Conservation (phyloP, 2,113 vertebrate genomes). For the Echinops telfairi region DNA sequence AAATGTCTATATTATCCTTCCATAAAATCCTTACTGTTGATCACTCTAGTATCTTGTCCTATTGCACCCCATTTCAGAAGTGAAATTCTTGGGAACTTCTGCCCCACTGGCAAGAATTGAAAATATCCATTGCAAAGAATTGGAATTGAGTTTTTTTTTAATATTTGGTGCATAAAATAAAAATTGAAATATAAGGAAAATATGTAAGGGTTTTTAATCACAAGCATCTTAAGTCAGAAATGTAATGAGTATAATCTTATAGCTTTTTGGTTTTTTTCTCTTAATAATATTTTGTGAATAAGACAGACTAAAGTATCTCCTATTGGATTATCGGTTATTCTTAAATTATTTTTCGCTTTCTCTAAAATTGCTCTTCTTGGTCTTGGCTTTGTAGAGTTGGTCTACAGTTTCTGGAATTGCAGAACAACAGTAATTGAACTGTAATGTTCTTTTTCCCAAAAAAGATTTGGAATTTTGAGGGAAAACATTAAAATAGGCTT, state of each 20-base stretch:
- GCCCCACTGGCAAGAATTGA: slow-evolving; percentile 67
- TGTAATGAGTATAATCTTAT: slow-evolving; percentile 3
- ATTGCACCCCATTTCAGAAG: slow-evolving; percentile 73
- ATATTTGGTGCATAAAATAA: slow-evolving; percentile 71
- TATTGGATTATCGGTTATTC: slow-evolving; percentile 45
- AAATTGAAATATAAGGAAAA: slow-evolving; percentile 4
- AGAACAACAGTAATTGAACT: slow-evolving; percentile 37
- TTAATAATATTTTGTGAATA: slow-evolving; percentile 30
- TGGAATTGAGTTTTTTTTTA: slow-evolving; percentile 37
- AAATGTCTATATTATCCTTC: slow-evolving; percentile 84
- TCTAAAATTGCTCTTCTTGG: slow-evolving; percentile 51
- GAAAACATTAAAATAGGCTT: slow-evolving; percentile 44
- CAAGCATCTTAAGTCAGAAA: slow-evolving; percentile 1
- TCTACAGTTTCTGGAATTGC: slow-evolving; percentile 47
- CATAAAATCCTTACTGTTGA: slow-evolving; percentile 78
- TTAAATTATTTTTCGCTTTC: neutral
- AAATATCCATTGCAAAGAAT: slow-evolving; percentile 42
- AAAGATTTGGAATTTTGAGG: slow-evolving; percentile 25
- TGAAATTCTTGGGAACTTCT: slow-evolving; percentile 81
- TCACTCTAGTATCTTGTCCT: slow-evolving; percentile 84
- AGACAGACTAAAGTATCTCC: neutral
- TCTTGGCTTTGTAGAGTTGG: slow-evolving; percentile 10
- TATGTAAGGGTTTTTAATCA: slow-evolving; percentile 1
- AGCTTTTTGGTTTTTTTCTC: neutral
- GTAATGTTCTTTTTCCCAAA: slow-evolving; percentile 11